phyloP scores from a whole-genome alignment of 2,113 vertebrate genomes.

The Sterrhoptilus dennistouni region DNA sequence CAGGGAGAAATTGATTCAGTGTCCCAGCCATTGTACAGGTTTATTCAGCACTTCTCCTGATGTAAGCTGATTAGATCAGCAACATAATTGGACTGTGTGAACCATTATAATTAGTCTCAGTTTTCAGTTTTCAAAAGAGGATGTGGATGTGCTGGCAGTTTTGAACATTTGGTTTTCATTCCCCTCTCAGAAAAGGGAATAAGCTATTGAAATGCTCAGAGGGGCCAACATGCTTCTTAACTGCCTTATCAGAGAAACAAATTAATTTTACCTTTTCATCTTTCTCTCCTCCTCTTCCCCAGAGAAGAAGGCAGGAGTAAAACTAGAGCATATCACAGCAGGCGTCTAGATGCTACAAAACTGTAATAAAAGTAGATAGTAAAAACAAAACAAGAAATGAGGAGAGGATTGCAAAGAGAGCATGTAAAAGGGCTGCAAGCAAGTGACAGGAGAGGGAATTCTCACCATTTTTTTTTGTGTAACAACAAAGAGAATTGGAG shows the following conservation, averaged over 20 bases:
- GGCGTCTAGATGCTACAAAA: constrained; percentile 24
- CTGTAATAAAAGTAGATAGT: not conserved
- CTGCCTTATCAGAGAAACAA: constrained; percentile 23
- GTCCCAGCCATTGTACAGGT: constrained; percentile 33
- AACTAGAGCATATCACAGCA: constrained; percentile 2
- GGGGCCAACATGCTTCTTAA: constrained; percentile 11
- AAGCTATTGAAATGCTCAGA: constrained; percentile 6
- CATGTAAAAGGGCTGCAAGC: not conserved
- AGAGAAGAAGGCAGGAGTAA: constrained; percentile 11
- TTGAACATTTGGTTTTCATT: constrained; percentile 39
- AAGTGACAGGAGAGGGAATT: not conserved
- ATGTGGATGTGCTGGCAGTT: constrained; percentile 31
- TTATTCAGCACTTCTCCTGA: constrained; percentile 31
- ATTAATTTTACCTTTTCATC: constrained; percentile 61
- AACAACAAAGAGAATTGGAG: constrained; percentile 14
- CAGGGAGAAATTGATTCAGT: not conserved
- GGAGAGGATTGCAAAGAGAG: not conserved
- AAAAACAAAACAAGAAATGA: constrained; percentile 18
- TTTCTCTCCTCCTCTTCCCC: not conserved
- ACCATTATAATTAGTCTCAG: constrained; percentile 48
- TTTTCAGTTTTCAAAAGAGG: constrained; percentile 41
- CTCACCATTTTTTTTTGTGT: not conserved
- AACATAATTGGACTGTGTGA: constrained; percentile 32
- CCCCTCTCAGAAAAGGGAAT: not conserved
- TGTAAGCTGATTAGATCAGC: constrained; percentile 54